Conservation (phyloP, 2,113 vertebrate genomes). For the Ammodytes dubius region DNA sequence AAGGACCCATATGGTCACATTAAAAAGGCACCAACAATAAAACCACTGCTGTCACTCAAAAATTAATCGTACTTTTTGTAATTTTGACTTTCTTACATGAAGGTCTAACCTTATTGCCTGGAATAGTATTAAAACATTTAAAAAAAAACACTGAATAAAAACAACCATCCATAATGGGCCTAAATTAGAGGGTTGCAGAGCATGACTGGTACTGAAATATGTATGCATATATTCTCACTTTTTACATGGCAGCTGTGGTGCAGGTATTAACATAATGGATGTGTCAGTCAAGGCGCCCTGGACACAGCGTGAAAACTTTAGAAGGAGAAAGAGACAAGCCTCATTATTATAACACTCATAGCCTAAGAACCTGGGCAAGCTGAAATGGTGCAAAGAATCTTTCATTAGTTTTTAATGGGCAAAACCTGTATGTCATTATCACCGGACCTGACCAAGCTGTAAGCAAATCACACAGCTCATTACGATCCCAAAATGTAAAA, state of each 20-base stretch:
- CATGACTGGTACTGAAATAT: not conserved
- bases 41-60: not conserved
- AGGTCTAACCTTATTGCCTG: not conserved
- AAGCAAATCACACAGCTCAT: slow-evolving; percentile 51
- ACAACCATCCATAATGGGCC: not conserved
- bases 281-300: not conserved
- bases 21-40: not conserved
- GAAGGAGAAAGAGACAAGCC: not conserved
- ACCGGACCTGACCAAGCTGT: slow-evolving; percentile 40
- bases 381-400: not conserved
- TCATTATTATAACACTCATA: slow-evolving; percentile 6
- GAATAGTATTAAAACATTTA: not conserved
- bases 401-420: slow-evolving; percentile 51
- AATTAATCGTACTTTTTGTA: not conserved
- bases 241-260: not conserved
- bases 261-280: not conserved
- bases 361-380: slow-evolving; percentile 10
- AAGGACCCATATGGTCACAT: not conserved
- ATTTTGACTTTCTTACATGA: not conserved
- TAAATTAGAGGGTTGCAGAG: not conserved
- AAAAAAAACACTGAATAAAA: not conserved
- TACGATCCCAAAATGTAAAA: slow-evolving; percentile 37
- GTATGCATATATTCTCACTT: not conserved
- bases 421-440: slow-evolving; percentile 53
- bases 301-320: not conserved